A percentile compares a stretch with the other conserved stretches of the same genome.
phyloP scores from a whole-genome alignment of 2,888 invertebrate genomes.

The Stenoptilia bipunctidactyla region DNA sequence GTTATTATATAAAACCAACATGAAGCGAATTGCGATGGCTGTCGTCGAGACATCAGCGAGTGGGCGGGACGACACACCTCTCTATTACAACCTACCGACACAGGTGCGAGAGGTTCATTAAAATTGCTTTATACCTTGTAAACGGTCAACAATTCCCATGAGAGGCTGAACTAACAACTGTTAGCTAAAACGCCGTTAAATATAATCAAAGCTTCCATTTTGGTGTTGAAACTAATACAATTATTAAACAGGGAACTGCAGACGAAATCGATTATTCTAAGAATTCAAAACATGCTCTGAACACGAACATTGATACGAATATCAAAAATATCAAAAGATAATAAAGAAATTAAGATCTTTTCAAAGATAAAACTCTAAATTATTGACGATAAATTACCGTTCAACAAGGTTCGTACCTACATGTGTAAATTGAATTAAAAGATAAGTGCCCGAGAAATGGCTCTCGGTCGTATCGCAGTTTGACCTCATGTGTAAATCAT shows the following conservation, averaged over 20 bases:
- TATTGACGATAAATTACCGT: slow-evolving; percentile 46
- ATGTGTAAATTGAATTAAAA: slow-evolving; percentile 60
- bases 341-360: slow-evolving; percentile 51
- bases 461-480: slow-evolving; percentile 38
- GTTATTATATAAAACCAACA: slow-evolving; percentile 19
- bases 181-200: slow-evolving; percentile 4
- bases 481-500: slow-evolving; percentile 25
- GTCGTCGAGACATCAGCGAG: slow-evolving; percentile 37
- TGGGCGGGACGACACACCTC: slow-evolving; percentile 62
- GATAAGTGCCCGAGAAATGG: slow-evolving; percentile 43
- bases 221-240: no score
- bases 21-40: slow-evolving; percentile 26
- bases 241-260: no score
- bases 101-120: slow-evolving; percentile 4
- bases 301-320: no score
- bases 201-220: no score
- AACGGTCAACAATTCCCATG: slow-evolving; percentile 1
- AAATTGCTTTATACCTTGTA: neutral
- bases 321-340: slow-evolving; percentile 20
- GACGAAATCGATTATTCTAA: no score
- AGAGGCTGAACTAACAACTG: slow-evolving; percentile 4
- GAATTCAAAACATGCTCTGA: no score
- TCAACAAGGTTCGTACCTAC: slow-evolving; percentile 38
- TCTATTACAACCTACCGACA: slow-evolving; percentile 34
- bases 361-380: slow-evolving; percentile 36